Evolutionary conservation across 2,113 vertebrate genomes (phyloP).

Genomic region (Emydocephalus ijimae): DNA sequence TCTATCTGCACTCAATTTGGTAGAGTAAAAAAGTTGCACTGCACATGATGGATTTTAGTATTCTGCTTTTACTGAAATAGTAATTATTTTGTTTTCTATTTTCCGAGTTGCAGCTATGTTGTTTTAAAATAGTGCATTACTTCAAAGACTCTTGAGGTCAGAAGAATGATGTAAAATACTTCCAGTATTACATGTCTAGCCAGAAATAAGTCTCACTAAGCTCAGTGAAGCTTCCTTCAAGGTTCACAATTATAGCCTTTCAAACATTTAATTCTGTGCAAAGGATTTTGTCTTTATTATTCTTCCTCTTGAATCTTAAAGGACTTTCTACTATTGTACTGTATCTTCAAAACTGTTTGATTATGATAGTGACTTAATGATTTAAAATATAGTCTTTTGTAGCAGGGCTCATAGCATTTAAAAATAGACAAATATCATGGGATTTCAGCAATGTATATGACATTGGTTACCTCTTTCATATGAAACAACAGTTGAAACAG

Average conservation of each 20-base stretch:
- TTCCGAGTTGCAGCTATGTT: not conserved
- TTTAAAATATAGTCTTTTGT: not conserved
- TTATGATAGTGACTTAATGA: conserved; percentile 21
- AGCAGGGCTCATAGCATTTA: not conserved
- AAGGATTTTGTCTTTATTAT: conserved; percentile 29
- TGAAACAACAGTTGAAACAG: not conserved
- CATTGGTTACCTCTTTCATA: conserved; percentile 1
- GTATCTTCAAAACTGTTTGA: not conserved
- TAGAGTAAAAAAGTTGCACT: not conserved
- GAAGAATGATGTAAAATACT: not conserved
- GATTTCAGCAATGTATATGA: not conserved
- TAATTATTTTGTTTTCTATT: not conserved
- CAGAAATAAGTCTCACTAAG: not conserved
- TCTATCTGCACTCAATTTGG: not conserved
- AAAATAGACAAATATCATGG: not conserved
- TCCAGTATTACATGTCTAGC: not conserved
- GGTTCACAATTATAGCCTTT: not conserved
- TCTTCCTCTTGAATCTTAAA: not conserved
- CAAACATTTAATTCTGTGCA: not conserved
- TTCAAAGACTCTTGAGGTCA: not conserved
- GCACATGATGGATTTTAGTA: not conserved
- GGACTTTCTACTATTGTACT: not conserved
- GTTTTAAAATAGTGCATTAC: not conserved
- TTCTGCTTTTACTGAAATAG: not conserved
- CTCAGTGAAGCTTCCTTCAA: not conserved